These are phyloP conservation scores for Triops longicaudatus DNA, from an alignment of 1,140 invertebrate genomes.

Conservation along the genomic window DNA sequence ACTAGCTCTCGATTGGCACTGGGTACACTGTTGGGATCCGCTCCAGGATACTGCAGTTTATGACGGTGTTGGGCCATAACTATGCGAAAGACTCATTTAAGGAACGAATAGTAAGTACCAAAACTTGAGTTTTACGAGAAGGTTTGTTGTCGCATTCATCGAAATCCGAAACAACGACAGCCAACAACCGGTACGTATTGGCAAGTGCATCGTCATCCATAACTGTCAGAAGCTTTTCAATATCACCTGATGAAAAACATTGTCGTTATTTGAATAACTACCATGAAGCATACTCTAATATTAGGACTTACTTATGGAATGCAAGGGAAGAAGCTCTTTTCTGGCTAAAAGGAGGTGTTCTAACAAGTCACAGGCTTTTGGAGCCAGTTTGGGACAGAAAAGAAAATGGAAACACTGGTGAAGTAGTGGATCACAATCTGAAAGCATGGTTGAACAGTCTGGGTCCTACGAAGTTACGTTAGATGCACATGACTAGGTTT, in stretches of 20 bases:
- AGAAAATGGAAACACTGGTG: slow-evolving; percentile 26
- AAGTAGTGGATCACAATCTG: slow-evolving; percentile 23
- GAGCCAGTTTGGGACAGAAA: slow-evolving; percentile 13
- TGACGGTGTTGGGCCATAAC: slow-evolving; percentile 25
- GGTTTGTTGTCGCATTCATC: slow-evolving; percentile 27
- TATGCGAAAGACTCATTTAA: neutral
- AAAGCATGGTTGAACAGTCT: slow-evolving; percentile 21
- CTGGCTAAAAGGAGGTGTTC: slow-evolving; percentile 24
- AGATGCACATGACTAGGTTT: neutral
- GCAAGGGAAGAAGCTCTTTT: slow-evolving; percentile 22
- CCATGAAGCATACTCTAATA: neutral
- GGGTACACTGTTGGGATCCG: slow-evolving; percentile 19
- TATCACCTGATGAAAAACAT: neutral
- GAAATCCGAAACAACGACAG: slow-evolving; percentile 24
- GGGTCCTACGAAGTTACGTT: neutral
- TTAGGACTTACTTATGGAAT: slow-evolving; percentile 17
- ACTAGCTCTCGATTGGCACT: slow-evolving; percentile 28
- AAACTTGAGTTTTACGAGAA: slow-evolving; percentile 20
- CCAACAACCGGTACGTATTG: slow-evolving; percentile 20
- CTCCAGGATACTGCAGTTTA: slow-evolving; percentile 18
- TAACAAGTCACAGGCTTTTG: slow-evolving; percentile 24
- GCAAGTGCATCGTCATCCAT: slow-evolving; percentile 26
- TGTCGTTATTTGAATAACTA: neutral
- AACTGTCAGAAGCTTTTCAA: slow-evolving; percentile 16
- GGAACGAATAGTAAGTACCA: neutral